Evolutionary conservation across 2,888 invertebrate species (phyloP), one percentile per base, ranked within the genome.

Genomic region (Corbicula japonica): DNA sequence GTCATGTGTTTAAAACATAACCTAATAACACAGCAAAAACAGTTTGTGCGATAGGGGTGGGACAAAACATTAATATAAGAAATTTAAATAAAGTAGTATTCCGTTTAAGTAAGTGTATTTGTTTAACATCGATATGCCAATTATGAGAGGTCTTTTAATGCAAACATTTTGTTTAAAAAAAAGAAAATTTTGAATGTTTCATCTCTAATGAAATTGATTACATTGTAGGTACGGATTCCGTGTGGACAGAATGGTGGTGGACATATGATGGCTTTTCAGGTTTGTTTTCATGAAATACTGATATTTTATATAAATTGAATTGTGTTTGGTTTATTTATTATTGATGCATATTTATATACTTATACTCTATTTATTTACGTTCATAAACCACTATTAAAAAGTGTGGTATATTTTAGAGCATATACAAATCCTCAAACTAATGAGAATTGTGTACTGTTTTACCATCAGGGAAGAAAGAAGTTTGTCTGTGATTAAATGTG

Each of bases 211-310:
- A 8, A 41, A 21, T 54, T 48, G 21, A 60, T n/a, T 44, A 3
- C 26, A 26, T 48, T 50, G 35, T 38, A 76, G 76, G 71, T 10
- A 30, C 44, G 3, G 76, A 76, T 48, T 60, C 63, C 1, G 54
- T 75, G 4, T 79, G 75, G 71, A 66, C 71, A n/a, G 70, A 71
- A 23, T 75, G 60, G 56, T 80, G 80, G 80, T 80, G 80, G 80
- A 80, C 80, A n/a, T 80, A 80, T 32, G 73, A 76, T 46, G 80
- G 80, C 0, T 66, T 80, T 48, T 69, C 80, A 60, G 80, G 76
- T 78, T 38, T 34, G 41, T 34, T 0, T 21, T n/a, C n/a, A n/a
- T n/a, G n/a, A n/a, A n/a, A n/a, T n/a, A n/a, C n/a, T n/a, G n/a
- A n/a, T n/a, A n/a, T n/a, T n/a, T n/a, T n/a, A n/a, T n/a, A n/a